A percentile compares a stretch with the other conserved stretches of the same genome.
Conservation (phyloP, 2,113 vertebrate genomes). For the Trochalopteron elliotii region DNA sequence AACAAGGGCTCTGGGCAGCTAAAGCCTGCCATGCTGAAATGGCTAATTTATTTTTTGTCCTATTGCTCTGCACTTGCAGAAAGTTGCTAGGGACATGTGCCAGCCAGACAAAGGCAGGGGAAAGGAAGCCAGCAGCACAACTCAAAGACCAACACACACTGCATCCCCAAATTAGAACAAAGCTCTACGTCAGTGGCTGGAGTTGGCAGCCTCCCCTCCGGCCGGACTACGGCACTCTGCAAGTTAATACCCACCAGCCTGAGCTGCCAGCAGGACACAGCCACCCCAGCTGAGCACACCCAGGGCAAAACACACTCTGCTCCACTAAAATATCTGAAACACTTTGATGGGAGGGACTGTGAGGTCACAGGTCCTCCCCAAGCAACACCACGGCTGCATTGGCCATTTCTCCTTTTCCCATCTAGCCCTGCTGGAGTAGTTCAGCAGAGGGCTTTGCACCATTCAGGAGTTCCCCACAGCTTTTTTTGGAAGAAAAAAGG, state of each 20-base stretch:
- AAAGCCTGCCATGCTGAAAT: background rate
- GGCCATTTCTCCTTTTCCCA: background rate
- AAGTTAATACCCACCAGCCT: background rate
- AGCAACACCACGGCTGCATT: fast-evolving
- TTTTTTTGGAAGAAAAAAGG: background rate
- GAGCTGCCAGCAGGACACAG: background rate
- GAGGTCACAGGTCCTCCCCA: background rate
- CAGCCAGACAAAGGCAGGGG: constrained; percentile 9
- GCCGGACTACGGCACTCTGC: background rate
- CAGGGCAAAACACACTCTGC: background rate
- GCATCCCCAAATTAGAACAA: constrained; percentile 26
- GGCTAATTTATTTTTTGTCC: constrained; percentile 18
- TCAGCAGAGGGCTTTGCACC: background rate
- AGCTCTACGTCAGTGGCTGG: background rate
- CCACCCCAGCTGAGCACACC: background rate
- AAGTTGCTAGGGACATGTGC: constrained; percentile 9
- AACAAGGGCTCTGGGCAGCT: background rate
- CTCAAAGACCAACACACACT: background rate
- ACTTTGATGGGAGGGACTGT: background rate
- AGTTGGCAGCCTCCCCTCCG: background rate
- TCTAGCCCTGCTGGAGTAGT: fast-evolving
- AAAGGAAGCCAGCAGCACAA: constrained; percentile 34
- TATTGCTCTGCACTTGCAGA: constrained; percentile 11
- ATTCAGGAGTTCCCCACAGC: background rate
- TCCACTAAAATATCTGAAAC: background rate